Base-by-base conservation (phyloP, 2,797 vertebrate species). In the Semaprochilodus insignis region DNA sequence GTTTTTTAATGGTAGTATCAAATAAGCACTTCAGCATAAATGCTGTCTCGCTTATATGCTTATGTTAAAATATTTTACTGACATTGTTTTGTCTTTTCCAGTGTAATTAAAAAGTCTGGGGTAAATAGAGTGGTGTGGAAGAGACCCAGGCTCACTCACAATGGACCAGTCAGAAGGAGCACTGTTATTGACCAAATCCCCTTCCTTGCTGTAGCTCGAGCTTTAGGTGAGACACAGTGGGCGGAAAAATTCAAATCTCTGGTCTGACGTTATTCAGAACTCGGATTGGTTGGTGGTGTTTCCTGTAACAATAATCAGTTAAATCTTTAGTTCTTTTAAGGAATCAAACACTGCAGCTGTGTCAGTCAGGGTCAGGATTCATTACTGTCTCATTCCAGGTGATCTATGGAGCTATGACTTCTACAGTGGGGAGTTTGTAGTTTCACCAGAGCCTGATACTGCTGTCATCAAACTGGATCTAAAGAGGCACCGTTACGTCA, bases 331-430 rank as follows among this genome's bases (percentile, higher is more conserved):
- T 31, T 15, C 36, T 15, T 21, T 48, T 65, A 34, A 66, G 14
- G 0, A 36, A 19, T 15, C 19, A 40, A 75, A 6, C 11, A 23
- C 10, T 25, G 17, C 19, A 40, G 8, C 31, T 67, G 36, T 63
- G 13, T 19, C 16, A 72, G n/a, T 59, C 31, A 44, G 40, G 40
- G 17, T 59, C 44, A 51, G 15, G 3, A 2, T 60, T 51, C 51
- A 40, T 16, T n/a, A 6, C 8, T 52, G 2, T 67, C 4, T 40
- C 36, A 54, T n/a, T 67, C 23, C 62, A 99, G 98, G 98, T 52
- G 98, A 99, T 85, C 94, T 99, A 60, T 99, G 98, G 98, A 99
- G 98, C 92, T 99, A 99, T 0, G 97, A 99, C 85, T 99, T 99
- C 94, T 99, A 98, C 94, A 99, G 97, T 1, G 97, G 98, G n/a